Percentiles rank a stretch among this genome's conserved stretches.
Conservation (phyloP, 2,888 invertebrate species). For the Osmoderma eremita region DNA sequence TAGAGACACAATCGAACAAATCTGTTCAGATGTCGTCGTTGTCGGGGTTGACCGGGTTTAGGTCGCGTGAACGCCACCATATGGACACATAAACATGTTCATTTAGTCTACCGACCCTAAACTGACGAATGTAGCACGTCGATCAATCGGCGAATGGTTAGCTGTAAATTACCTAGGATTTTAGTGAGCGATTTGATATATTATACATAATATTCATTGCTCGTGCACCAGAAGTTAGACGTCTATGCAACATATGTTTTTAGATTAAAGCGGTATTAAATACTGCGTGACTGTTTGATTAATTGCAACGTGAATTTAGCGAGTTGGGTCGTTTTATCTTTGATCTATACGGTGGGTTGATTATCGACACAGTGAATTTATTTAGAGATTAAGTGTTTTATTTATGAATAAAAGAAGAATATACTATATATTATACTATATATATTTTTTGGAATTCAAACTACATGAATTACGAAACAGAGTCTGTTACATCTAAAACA, state of each 20-base stretch:
- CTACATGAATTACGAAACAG: too few relatives aligned
- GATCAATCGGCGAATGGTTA: constrained; percentile 24
- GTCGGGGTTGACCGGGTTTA: constrained; percentile 28
- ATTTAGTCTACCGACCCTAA: constrained; percentile 11
- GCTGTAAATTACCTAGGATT: constrained; percentile 32
- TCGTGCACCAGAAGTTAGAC: not conserved
- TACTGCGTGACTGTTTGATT: not conserved
- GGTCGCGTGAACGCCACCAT: constrained; percentile 47
- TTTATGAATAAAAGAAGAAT: too few relatives aligned
- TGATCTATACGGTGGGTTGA: too few relatives aligned
- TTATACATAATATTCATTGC: constrained; percentile 17
- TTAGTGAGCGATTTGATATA: constrained; percentile 28
- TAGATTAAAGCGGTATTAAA: constrained; percentile 19
- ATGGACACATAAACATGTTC: constrained; percentile 44
- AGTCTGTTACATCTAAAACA: too few relatives aligned
- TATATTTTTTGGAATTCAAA: too few relatives aligned
- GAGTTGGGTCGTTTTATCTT: too few relatives aligned
- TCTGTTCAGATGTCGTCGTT: constrained; percentile 47
- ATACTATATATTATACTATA: too few relatives aligned
- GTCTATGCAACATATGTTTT: constrained; percentile 20
- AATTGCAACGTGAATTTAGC: too few relatives aligned
- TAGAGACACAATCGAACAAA: constrained; percentile 52
- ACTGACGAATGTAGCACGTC: not conserved
- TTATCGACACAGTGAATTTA: too few relatives aligned
- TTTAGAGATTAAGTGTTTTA: too few relatives aligned